phyloP scores from a whole-genome alignment of 2,797 vertebrate species.

The Propithecus deckenii region DNA sequence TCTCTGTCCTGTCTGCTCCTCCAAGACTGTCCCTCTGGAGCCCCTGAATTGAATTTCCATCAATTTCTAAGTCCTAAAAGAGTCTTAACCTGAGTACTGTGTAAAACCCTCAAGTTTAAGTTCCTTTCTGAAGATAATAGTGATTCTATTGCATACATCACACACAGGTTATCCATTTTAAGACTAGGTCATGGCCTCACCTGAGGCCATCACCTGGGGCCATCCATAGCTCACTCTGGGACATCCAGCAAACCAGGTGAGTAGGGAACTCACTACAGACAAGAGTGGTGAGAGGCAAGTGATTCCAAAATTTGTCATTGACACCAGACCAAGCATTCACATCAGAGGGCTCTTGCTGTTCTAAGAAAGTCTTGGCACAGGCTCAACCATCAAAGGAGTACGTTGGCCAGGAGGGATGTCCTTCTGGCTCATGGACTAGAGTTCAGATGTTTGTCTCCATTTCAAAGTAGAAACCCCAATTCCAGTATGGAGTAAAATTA shows the following conservation, averaged over 20 bases:
- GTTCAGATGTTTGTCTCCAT: neutral
- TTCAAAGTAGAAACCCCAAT: neutral
- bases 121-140: neutral
- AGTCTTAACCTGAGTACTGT: neutral
- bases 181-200: neutral
- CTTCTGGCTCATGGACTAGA: neutral
- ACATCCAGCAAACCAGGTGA: neutral
- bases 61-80: neutral
- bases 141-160: neutral
- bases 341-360: neutral
- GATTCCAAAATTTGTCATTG: neutral
- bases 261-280: rapidly evolving
- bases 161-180: neutral
- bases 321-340: neutral
- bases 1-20: neutral
- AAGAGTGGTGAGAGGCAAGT: neutral
- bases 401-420: neutral
- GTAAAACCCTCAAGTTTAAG: neutral
- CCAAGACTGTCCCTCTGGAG: neutral
- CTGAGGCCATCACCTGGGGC: no score
- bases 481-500: neutral
- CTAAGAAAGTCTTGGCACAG: neutral
- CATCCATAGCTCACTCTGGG: neutral
- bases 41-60: neutral
- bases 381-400: neutral